A percentile compares a stretch with the other conserved stretches of the same genome.
These are phyloP conservation scores for Hylyphantes graminicola DNA, from an alignment of 1,140 invertebrate species.

Conservation along the genomic window DNA sequence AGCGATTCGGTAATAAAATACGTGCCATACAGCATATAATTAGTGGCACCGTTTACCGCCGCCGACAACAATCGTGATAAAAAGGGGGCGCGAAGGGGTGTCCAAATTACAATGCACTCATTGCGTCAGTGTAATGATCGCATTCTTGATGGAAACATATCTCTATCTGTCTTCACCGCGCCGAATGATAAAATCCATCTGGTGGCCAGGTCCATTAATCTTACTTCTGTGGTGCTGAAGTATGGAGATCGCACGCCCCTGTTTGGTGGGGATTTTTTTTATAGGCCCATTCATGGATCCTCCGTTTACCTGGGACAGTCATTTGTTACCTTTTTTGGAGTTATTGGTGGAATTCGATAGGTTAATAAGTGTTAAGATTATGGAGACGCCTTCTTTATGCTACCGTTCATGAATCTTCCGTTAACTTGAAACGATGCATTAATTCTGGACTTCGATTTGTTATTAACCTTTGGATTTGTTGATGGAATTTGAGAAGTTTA, in stretches of 20 bases:
- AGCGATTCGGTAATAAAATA: constrained; percentile 56
- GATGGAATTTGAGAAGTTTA: too few species aligned
- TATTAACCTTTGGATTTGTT: too few species aligned
- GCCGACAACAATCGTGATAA: constrained; percentile 58
- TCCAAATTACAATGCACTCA: constrained; percentile 57
- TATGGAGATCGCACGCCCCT: constrained; percentile 12
- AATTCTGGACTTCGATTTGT: too few species aligned
- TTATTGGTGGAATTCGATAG: too few species aligned
- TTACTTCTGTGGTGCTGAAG: constrained; percentile 21
- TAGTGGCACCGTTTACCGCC: constrained; percentile 47
- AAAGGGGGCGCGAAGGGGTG: constrained; percentile 39
- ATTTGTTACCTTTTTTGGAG: neutral
- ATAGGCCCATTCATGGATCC: constrained; percentile 10
- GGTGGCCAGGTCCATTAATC: constrained; percentile 53
- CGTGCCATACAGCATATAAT: constrained; percentile 59
- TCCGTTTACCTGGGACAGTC: neutral
- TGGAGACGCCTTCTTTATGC: too few species aligned
- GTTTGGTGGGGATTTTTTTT: constrained; percentile 27
- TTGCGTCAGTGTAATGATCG: constrained; percentile 53
- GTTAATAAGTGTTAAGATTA: too few species aligned
- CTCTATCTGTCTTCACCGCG: constrained; percentile 54
- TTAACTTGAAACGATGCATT: too few species aligned
- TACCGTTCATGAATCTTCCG: too few species aligned
- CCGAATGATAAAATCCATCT: constrained; percentile 57
- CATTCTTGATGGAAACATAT: constrained; percentile 46